Evolutionary conservation across 1,140 invertebrate species (phyloP).

Genomic region (Pachypeltis micranthus): DNA sequence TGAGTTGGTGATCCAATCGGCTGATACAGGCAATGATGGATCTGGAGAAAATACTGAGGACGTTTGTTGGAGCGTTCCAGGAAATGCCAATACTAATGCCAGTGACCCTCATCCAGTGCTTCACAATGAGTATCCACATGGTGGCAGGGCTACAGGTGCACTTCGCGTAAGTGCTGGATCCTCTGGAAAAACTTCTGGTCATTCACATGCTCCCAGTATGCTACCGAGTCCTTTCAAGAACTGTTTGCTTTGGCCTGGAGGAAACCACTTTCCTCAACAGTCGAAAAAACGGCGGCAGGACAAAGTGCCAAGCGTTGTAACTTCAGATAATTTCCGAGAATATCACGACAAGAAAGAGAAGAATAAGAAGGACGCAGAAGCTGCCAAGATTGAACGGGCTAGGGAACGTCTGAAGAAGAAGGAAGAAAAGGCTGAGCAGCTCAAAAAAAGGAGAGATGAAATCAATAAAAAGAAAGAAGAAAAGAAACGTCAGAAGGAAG

Average conservation of each 20-base stretch:
- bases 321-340: no score
- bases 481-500: background rate
- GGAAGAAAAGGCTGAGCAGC: no score
- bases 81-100: slow-evolving; percentile 5
- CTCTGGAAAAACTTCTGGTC: slow-evolving; percentile 2
- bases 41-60: slow-evolving; percentile 8
- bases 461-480: background rate
- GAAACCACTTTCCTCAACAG: slow-evolving; percentile 1
- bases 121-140: slow-evolving; percentile 8
- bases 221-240: slow-evolving; percentile 8
- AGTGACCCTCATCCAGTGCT: slow-evolving; percentile 7
- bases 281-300: slow-evolving; percentile 9
- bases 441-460: no score
- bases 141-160: background rate
- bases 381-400: no score
- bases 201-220: slow-evolving; percentile 5
- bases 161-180: slow-evolving; percentile 7
- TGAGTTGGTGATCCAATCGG: slow-evolving; percentile 4
- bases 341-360: background rate
- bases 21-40: slow-evolving; percentile 5
- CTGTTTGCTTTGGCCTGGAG: slow-evolving; percentile 8
- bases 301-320: no score
- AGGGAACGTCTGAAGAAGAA: no score
- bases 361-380: background rate
- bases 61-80: slow-evolving; percentile 7